phyloP scores from a whole-genome alignment of 1,140 invertebrate genomes.

The Homarus americanus region DNA sequence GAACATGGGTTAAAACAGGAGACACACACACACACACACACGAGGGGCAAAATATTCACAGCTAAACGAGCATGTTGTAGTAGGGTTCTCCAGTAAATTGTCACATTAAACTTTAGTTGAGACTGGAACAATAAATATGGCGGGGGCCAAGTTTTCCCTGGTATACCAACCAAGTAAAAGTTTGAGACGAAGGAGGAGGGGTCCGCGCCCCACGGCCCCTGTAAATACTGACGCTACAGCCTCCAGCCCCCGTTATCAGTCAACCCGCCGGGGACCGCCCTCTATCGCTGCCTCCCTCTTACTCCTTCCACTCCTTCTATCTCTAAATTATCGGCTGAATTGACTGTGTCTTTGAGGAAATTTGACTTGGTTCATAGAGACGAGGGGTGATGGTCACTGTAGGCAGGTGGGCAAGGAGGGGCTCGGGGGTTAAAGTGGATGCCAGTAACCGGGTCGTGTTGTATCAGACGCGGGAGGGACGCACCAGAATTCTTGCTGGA shows the following conservation, averaged over 20 bases:
- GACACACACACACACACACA: constrained; percentile 25
- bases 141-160: constrained; percentile 1
- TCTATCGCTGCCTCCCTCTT: constrained; percentile 4
- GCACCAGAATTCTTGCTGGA: constrained; percentile 34
- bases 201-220: neutral
- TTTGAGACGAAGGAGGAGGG: constrained; percentile 36
- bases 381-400: constrained; percentile 42
- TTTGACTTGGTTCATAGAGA: neutral
- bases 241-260: constrained; percentile 41
- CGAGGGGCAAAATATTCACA: constrained; percentile 8
- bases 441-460: constrained; percentile 53
- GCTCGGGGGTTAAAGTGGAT: constrained; percentile 36
- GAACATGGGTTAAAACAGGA: constrained; percentile 9
- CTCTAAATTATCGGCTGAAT: neutral
- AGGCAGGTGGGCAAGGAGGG: constrained; percentile 35
- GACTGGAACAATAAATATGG: constrained; percentile 49
- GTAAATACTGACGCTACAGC: constrained; percentile 36
- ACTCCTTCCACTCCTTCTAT: neutral
- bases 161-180: constrained; percentile 30
- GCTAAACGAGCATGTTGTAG: neutral
- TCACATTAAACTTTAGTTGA: constrained; percentile 42
- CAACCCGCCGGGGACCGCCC: neutral
- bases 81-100: constrained; percentile 38
- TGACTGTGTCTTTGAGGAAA: constrained; percentile 4
- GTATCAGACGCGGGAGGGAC: constrained; percentile 27